These are phyloP conservation scores for Drosophila watanabei DNA, from an alignment of 1,140 invertebrate genomes.

Conservation along the genomic window DNA sequence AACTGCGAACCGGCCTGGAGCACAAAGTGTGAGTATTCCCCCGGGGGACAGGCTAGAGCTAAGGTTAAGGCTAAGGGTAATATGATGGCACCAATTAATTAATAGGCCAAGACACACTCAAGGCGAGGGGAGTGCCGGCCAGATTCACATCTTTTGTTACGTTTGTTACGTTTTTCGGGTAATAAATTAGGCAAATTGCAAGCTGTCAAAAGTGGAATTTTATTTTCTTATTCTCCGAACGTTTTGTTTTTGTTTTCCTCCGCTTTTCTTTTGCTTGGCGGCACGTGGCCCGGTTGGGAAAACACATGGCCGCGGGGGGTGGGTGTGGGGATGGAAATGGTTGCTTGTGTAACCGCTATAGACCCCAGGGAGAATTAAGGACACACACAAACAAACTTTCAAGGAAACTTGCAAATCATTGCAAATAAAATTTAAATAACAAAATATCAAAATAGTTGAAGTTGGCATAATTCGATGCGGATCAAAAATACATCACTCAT, in stretches of 20 bases:
- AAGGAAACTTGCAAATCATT: constrained; percentile 39
- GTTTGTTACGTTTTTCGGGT: constrained; percentile 37
- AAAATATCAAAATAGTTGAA: constrained; percentile 35
- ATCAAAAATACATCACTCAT: constrained; percentile 43
- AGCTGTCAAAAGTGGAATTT: constrained; percentile 67
- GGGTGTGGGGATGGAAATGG: neutral
- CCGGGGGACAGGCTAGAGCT: neutral
- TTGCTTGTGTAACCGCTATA: constrained; percentile 24
- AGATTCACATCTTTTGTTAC: constrained; percentile 41
- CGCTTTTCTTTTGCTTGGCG: constrained; percentile 22
- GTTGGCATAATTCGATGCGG: constrained; percentile 26
- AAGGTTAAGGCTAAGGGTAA: neutral
- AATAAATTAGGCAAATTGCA: constrained; percentile 76
- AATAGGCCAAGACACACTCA: constrained; percentile 24
- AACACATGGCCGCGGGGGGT: constrained; percentile 31
- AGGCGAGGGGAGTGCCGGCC: constrained; percentile 1
- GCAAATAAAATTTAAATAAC: constrained; percentile 26
- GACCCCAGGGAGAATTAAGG: constrained; percentile 29
- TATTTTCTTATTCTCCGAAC: constrained; percentile 24
- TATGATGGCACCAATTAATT: constrained; percentile 48
- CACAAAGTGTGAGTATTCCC: constrained; percentile 87
- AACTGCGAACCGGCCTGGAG: constrained; percentile 92
- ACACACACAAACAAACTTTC: constrained; percentile 17
- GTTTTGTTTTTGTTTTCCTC: constrained; percentile 52
- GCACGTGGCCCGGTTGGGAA: constrained; percentile 42